These are phyloP conservation scores for Malurus splendens DNA, from an alignment of 2,797 vertebrate genomes.

Conservation along the genomic window DNA sequence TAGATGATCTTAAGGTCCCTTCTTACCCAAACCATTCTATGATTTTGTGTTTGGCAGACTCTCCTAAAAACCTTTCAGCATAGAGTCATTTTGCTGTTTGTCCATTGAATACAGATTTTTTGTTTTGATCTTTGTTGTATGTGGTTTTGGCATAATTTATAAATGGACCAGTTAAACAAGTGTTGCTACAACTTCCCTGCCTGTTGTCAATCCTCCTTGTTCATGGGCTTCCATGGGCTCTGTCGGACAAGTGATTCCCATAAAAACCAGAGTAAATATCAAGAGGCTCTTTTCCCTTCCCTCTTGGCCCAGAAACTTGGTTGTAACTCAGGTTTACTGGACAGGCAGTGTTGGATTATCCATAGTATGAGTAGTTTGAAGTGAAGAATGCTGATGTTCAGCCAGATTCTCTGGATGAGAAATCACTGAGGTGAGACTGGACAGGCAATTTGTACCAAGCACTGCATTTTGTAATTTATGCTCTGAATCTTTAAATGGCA, in stretches of 20 bases:
- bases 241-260: background rate
- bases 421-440: background rate
- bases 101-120: background rate
- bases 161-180: background rate
- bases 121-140: background rate
- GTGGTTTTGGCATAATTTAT: background rate
- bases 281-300: background rate
- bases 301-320: background rate
- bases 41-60: background rate
- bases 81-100: background rate
- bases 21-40: background rate
- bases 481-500: background rate
- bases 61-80: background rate
- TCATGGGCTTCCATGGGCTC: background rate
- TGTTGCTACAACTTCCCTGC: background rate
- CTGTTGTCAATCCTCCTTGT: background rate
- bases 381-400: background rate
- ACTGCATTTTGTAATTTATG: background rate
- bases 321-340: background rate
- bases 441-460: background rate
- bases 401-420: background rate
- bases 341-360: background rate
- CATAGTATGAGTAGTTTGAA: background rate
- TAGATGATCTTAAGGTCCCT: background rate
- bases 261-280: background rate